Percentiles rank a stretch among this genome's conserved stretches.
phyloP scores from a whole-genome alignment of 2,797 vertebrate genomes.

The Pteronotus mesoamericanus region DNA sequence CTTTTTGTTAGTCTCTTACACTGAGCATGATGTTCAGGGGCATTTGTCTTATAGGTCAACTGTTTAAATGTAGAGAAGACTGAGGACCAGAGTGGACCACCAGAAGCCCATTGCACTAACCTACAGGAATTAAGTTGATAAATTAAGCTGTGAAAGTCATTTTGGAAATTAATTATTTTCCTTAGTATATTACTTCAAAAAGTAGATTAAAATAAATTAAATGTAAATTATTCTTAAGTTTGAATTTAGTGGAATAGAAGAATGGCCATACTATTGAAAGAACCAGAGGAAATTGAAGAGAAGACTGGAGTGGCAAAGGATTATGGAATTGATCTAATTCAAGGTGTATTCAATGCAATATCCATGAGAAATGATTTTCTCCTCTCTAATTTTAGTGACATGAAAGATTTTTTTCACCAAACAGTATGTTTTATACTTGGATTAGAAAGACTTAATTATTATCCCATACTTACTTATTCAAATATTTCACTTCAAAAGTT shows the following conservation, averaged over 20 bases:
- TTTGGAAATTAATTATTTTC: background rate
- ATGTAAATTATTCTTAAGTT: background rate
- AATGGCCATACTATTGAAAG: background rate
- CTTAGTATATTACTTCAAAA: background rate
- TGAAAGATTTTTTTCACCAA: background rate
- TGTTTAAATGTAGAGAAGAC: background rate
- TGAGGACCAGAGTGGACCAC: background rate
- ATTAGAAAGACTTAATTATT: background rate
- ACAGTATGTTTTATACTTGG: background rate
- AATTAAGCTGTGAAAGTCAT: background rate
- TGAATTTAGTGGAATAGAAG: background rate
- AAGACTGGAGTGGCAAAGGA: background rate
- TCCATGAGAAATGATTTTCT: background rate
- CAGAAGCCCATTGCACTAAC: background rate
- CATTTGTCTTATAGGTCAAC: rapidly evolving
- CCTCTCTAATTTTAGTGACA: background rate
- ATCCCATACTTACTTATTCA: background rate
- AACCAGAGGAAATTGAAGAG: background rate
- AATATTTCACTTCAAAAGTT: background rate
- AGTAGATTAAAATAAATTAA: background rate
- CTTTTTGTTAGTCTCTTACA: background rate
- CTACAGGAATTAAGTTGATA: background rate
- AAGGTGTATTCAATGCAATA: background rate
- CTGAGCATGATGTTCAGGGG: background rate
- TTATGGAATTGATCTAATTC: background rate